Evolutionary conservation across 2,113 vertebrate genomes (phyloP).

Genomic region (Calidris pugnax): DNA sequence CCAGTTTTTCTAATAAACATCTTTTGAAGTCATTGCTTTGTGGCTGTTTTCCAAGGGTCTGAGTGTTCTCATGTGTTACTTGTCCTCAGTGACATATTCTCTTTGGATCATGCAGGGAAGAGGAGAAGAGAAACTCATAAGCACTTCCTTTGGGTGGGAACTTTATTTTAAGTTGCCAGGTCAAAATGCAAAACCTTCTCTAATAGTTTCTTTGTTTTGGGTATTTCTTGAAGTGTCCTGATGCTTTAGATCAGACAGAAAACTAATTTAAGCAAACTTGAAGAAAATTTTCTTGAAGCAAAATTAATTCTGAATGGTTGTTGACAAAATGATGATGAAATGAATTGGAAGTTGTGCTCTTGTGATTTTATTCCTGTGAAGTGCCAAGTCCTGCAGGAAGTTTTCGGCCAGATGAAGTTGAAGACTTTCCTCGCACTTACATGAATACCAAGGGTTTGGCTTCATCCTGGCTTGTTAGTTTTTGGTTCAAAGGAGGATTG

Average conservation of each 20-base stretch:
- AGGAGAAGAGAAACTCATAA: neutral
- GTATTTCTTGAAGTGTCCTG: neutral
- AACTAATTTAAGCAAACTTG: neutral
- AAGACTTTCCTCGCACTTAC: neutral
- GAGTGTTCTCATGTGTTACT: neutral
- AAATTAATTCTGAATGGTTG: neutral
- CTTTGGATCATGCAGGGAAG: neutral
- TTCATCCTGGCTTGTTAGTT: neutral
- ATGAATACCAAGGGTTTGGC: neutral
- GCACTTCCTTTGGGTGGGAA: neutral
- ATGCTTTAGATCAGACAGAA: neutral
- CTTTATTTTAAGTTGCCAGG: neutral
- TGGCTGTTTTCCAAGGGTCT: conserved; percentile 64
- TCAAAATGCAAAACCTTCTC: neutral
- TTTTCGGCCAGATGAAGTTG: neutral
- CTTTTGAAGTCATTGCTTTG: conserved; percentile 65
- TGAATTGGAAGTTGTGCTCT: neutral
- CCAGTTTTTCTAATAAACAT: conserved; percentile 73
- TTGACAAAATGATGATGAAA: neutral
- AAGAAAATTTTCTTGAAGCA: neutral
- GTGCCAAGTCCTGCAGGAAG: neutral
- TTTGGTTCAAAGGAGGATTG: neutral
- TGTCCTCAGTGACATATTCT: neutral
- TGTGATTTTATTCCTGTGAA: neutral
- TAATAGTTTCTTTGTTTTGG: neutral